Evolutionary conservation across 1,140 invertebrate species (phyloP), one percentile per base, ranked within the genome.

Genomic region (Diachasmimorpha longicaudata): DNA sequence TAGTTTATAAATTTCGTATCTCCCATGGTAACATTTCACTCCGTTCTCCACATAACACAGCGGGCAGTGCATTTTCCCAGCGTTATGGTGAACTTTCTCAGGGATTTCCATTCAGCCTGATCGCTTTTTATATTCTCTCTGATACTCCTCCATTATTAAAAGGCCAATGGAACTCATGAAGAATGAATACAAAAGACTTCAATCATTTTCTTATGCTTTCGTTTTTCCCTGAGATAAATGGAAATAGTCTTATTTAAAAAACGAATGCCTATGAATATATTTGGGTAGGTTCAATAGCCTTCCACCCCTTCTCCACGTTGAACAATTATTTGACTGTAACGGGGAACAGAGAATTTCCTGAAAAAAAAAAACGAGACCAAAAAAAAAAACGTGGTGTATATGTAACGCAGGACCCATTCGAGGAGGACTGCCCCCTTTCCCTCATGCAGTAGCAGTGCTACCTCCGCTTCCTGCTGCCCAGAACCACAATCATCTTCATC

Each of bases 361-460:
- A 63, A 70, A 14, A 74, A 70, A 16, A 67, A 25, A 31, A 48
- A 58, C 31, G n/a, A n/a, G n/a, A n/a, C n/a, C n/a, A n/a, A n/a
- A n/a, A n/a, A n/a, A 78, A 16, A 67, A 58, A 68, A 80, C 68
- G 73, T 74, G 72, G 58, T 78, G 75, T 88, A 84, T 89, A 80
- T 88, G 83, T 85, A 82, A 83, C 84, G 85, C 84, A 88, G 87
- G 88, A 77, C 84, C 83, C 80, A 80, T 86, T 81, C 83, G 88
- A 81, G 85, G 85, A 79, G 87, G 85, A 77, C 81, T 78, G 72
- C 83, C 90, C 87, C 86, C 91, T 82, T 92, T 91, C 81, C 90
- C 91, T 82, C 91, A 92, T 87, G 91, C 91, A 86, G 91, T 93
- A 85, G 90, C 91, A 86, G 92, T 93, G 81, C 89, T 92, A 87